Conservation (phyloP, 2,113 vertebrate genomes). For the Clupea harengus region DNA sequence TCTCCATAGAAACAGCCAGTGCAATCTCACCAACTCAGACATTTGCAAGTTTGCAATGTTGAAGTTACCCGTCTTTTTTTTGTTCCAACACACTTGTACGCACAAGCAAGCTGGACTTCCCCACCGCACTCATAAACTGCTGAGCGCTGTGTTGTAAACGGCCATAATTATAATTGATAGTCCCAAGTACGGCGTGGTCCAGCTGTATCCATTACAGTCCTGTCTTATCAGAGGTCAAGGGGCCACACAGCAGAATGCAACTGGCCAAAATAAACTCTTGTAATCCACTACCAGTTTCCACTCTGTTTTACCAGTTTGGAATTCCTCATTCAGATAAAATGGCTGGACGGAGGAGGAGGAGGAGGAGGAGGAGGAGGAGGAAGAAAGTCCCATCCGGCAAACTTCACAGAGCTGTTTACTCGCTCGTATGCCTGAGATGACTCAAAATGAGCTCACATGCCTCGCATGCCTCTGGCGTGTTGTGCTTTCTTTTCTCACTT, state of each 20-base stretch:
- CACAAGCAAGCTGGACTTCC: not conserved
- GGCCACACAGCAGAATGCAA: constrained; percentile 67
- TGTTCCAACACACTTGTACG: not conserved
- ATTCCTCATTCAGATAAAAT: constrained; percentile 63
- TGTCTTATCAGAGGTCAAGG: constrained; percentile 77
- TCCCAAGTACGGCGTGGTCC: not conserved
- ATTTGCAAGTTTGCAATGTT: not conserved
- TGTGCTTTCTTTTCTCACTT: constrained; percentile 45
- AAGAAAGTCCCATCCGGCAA: not conserved
- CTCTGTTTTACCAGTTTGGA: constrained; percentile 64
- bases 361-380: not conserved
- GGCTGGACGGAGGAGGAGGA: constrained; percentile 32
- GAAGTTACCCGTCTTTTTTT: not conserved
- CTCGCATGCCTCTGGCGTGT: constrained; percentile 45
- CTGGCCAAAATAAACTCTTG: constrained; percentile 82
- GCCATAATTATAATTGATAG: constrained; percentile 15
- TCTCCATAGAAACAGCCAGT: not conserved
- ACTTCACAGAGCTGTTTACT: constrained; percentile 8
- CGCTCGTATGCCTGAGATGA: constrained; percentile 15
- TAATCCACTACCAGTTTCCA: constrained; percentile 82
- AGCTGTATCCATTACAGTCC: constrained; percentile 58
- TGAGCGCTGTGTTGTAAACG: constrained; percentile 4
- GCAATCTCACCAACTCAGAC: not conserved
- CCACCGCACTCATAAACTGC: not conserved
- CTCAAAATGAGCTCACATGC: constrained; percentile 60